Evolutionary conservation across 2,888 invertebrate species (phyloP).

Genomic region (Drosophila multiciliata): DNA sequence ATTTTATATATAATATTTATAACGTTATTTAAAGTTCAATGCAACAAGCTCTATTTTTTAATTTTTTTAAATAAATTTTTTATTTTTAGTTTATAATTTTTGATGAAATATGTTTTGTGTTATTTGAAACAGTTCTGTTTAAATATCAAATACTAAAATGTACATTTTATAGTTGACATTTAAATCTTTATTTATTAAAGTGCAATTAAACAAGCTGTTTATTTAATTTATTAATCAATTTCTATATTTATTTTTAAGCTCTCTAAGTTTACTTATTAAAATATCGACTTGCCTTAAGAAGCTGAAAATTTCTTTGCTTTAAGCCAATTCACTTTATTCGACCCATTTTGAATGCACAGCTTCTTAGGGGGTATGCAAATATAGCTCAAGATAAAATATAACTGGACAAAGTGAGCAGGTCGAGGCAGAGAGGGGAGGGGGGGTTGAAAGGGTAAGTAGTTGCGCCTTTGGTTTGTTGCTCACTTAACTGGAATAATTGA

Average conservation of each 20-base stretch:
- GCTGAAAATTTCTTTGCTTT: background rate
- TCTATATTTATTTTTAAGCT: too few species aligned
- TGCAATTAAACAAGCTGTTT: background rate
- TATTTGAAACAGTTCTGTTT: too few species aligned
- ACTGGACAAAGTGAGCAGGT: slow-evolving; percentile 20
- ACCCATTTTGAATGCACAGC: slow-evolving; percentile 1
- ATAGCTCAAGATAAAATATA: slow-evolving; percentile 42
- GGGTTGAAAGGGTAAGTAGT: slow-evolving; percentile 17
- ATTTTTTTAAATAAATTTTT: too few species aligned
- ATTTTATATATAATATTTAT: too few species aligned
- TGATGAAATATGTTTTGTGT: too few species aligned
- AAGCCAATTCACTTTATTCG: background rate
- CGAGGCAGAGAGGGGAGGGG: background rate
- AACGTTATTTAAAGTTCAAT: too few species aligned
- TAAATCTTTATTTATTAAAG: background rate
- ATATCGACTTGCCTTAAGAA: rapidly evolving
- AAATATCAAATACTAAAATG: background rate
- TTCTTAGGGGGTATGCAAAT: slow-evolving; percentile 30
- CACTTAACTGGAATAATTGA: slow-evolving; percentile 82
- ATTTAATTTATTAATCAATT: background rate
- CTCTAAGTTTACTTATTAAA: background rate
- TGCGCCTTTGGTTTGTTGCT: slow-evolving; percentile 79
- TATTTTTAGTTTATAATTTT: too few species aligned
- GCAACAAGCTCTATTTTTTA: too few species aligned
- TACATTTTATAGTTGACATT: rapidly evolving